Conservation (phyloP, 2,888 invertebrate species). For the Spatulosminthurus flaviceps region DNA sequence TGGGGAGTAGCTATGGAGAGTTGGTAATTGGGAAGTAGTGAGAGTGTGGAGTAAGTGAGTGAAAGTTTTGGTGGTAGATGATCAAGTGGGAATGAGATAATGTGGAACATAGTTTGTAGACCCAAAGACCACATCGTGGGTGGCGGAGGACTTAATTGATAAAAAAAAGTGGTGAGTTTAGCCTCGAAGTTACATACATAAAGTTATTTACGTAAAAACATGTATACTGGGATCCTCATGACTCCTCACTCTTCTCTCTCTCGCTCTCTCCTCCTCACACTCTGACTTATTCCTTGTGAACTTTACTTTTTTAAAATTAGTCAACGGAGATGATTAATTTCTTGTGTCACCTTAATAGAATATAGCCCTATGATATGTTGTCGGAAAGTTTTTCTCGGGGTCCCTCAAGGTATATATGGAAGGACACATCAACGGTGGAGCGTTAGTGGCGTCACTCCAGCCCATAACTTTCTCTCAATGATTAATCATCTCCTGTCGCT, state of each 20-base stretch:
- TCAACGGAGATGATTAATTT: conserved; percentile 49
- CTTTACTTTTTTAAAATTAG: conserved; percentile 50
- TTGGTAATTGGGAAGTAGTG: too few relatives aligned
- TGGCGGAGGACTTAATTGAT: conserved; percentile 18
- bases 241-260: conserved; percentile 10
- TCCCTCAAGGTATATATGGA: not conserved
- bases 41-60: too few relatives aligned
- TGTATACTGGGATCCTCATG: too few relatives aligned
- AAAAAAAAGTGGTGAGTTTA: not conserved
- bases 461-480: conserved; percentile 36
- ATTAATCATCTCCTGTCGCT: conserved; percentile 44
- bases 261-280: not conserved
- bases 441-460: not conserved
- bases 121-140: not conserved
- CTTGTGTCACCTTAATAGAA: conserved; percentile 50
- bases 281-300: conserved; percentile 21
- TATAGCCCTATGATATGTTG: conserved; percentile 42
- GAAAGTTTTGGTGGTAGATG: too few relatives aligned
- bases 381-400: conserved; percentile 41
- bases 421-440: not conserved
- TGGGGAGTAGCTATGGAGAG: too few relatives aligned
- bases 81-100: not conserved
- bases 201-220: too few relatives aligned
- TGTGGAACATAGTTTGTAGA: not conserved
- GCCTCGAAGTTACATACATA: not conserved